phyloP scores from a whole-genome alignment of 2,888 invertebrate genomes.

The Sarcophaga carnaria region DNA sequence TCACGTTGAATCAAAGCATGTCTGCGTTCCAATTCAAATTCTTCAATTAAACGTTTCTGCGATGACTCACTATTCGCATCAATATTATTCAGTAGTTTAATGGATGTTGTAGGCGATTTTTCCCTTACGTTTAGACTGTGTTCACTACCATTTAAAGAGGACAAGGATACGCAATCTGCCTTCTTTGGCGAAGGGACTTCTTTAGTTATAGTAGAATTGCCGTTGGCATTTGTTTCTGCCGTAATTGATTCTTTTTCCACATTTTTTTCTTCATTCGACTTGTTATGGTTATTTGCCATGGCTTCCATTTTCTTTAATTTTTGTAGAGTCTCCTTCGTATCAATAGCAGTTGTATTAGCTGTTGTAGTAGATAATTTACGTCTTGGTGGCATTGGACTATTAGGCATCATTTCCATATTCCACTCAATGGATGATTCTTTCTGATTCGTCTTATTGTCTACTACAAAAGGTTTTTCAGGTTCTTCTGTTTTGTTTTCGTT shows the following conservation, averaged over 20 bases:
- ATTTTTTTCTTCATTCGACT: slow-evolving; percentile 33
- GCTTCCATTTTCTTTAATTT: slow-evolving; percentile 75
- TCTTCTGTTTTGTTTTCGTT: not conserved
- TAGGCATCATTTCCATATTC: slow-evolving; percentile 68
- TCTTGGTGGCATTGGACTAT: slow-evolving; percentile 60
- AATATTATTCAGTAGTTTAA: slow-evolving; percentile 75
- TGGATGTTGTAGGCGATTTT: slow-evolving; percentile 72
- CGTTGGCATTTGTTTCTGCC: not conserved
- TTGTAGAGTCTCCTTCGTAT: slow-evolving; percentile 63
- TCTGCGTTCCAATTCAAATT: slow-evolving; percentile 79
- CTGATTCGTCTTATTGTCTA: not conserved
- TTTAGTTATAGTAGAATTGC: not conserved
- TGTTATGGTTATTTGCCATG: slow-evolving; percentile 20
- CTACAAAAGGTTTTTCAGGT: not conserved
- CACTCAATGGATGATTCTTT: slow-evolving; percentile 51
- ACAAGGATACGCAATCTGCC: slow-evolving; percentile 2
- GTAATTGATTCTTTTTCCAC: not conserved
- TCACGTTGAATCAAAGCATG: slow-evolving; percentile 78
- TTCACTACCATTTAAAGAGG: slow-evolving; percentile 19
- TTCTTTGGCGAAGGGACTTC: slow-evolving; percentile 1
- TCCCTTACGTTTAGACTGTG: slow-evolving; percentile 48
- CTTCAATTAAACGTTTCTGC: slow-evolving; percentile 76
- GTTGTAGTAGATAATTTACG: slow-evolving; percentile 13
- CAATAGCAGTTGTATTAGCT: slow-evolving; percentile 12
- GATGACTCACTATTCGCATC: slow-evolving; percentile 69